phyloP scores from a whole-genome alignment of 2,113 vertebrate genomes.

The Apteryx owenii region DNA sequence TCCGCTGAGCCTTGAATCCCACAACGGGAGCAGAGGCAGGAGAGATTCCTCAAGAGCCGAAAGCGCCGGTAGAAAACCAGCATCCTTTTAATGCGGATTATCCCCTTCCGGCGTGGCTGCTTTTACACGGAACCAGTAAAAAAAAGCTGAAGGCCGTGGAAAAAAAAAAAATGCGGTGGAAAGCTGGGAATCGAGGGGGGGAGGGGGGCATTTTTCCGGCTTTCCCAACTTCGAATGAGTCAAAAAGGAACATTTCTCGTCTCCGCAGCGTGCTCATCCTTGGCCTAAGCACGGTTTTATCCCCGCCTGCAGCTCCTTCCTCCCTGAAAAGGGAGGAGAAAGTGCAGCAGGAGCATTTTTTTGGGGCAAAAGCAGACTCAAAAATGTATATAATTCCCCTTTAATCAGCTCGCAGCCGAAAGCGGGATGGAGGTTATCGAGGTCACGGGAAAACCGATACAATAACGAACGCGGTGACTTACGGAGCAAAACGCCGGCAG shows the following conservation, averaged over 20 bases:
- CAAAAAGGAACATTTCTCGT: not conserved
- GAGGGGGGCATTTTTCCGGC: not conserved
- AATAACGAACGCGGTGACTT: not conserved
- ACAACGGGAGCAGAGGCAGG: no score
- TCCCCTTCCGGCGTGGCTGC: not conserved
- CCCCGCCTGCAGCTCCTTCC: not conserved
- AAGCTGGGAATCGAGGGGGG: fast-evolving
- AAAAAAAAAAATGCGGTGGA: not conserved
- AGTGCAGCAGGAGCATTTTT: not conserved
- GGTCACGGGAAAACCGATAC: not conserved
- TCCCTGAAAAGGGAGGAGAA: not conserved
- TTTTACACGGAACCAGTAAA: not conserved
- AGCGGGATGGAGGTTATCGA: fast-evolving
- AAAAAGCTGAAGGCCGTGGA: not conserved
- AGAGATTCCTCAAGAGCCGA: no score
- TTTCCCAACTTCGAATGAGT: not conserved
- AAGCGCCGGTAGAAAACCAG: no score
- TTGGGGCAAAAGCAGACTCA: not conserved
- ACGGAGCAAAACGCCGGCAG: not conserved
- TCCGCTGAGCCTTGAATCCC: not conserved
- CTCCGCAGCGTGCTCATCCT: not conserved
- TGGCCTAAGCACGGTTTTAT: no score
- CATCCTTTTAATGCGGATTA: no score
- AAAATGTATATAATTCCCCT: no score
- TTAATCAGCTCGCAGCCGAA: not conserved